These are phyloP conservation scores for Porites evermanni DNA, from an alignment of 92 coral and sea anemone species.

Conservation along the genomic window DNA sequence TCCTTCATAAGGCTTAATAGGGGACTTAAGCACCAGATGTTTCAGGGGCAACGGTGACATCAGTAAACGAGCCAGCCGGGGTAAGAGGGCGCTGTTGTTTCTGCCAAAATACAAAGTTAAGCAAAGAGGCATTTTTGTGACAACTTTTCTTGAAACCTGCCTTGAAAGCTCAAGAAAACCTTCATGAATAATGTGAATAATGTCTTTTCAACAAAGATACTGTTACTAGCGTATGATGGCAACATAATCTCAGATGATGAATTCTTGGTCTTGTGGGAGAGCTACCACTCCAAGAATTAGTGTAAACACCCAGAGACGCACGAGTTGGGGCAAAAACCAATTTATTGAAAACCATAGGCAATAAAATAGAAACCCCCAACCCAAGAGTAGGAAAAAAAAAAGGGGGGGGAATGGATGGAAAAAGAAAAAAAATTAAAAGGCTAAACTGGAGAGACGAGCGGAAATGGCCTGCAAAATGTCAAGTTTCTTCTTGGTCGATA, in stretches of 20 bases:
- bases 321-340: too few relatives aligned
- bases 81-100: conserved; percentile 40
- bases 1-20: neutral
- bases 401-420: too few relatives aligned
- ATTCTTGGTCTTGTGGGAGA: neutral
- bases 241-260: neutral
- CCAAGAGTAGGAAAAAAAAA: too few relatives aligned
- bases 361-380: too few relatives aligned
- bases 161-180: conserved; percentile 24
- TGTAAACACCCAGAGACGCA: too few relatives aligned
- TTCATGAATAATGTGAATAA: neutral
- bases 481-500: too few relatives aligned
- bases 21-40: neutral
- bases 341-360: too few relatives aligned
- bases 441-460: too few relatives aligned
- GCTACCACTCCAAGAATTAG: too few relatives aligned
- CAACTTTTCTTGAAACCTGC: conserved; percentile 21
- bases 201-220: conserved; percentile 27
- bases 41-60: conserved; percentile 37
- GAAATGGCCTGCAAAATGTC: too few relatives aligned
- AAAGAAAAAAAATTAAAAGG: too few relatives aligned
- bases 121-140: conserved; percentile 2
- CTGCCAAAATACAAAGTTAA: conserved; percentile 42
- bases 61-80: conserved; percentile 48
- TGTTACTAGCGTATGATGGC: conserved; percentile 18